A percentile compares a stretch with the other conserved stretches of the same genome.
phyloP scores from a whole-genome alignment of 2,888 invertebrate genomes.

The Pterostichus niger region DNA sequence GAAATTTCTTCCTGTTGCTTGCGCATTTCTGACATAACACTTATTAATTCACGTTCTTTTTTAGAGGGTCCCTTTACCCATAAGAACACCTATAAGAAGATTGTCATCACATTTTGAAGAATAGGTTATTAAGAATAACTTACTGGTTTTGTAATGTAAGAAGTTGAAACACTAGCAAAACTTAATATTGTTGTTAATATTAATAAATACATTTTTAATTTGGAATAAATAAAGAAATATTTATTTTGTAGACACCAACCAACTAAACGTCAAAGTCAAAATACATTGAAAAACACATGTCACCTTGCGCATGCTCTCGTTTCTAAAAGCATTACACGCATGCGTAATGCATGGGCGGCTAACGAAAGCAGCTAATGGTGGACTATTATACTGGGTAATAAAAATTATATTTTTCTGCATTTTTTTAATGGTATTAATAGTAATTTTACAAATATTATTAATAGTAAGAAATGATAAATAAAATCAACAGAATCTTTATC shows the following conservation, averaged over 20 bases:
- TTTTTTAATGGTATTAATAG: too few relatives aligned
- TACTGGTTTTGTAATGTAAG: constrained; percentile 79
- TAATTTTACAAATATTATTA: too few relatives aligned
- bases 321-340: too few relatives aligned
- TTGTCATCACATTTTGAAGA: neutral
- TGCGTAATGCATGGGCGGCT: too few relatives aligned
- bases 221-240: constrained; percentile 69
- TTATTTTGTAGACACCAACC: constrained; percentile 19
- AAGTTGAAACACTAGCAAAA: constrained; percentile 77
- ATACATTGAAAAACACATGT: neutral
- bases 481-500: too few relatives aligned
- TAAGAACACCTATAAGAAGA: constrained; percentile 77
- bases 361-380: too few relatives aligned
- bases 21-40: constrained; percentile 77
- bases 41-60: constrained; percentile 76
- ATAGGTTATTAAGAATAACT: constrained; percentile 69
- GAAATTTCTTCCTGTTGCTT: constrained; percentile 78
- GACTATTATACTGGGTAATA: too few relatives aligned
- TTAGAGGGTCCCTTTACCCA: constrained; percentile 78
- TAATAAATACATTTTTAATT: constrained; percentile 76
- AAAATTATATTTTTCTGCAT: too few relatives aligned
- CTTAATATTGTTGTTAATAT: constrained; percentile 78
- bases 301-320: neutral
- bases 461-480: too few relatives aligned
- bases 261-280: constrained; percentile 37